Evolutionary conservation across 1,140 invertebrate species (phyloP).

Genomic region (Drosophila bocki): DNA sequence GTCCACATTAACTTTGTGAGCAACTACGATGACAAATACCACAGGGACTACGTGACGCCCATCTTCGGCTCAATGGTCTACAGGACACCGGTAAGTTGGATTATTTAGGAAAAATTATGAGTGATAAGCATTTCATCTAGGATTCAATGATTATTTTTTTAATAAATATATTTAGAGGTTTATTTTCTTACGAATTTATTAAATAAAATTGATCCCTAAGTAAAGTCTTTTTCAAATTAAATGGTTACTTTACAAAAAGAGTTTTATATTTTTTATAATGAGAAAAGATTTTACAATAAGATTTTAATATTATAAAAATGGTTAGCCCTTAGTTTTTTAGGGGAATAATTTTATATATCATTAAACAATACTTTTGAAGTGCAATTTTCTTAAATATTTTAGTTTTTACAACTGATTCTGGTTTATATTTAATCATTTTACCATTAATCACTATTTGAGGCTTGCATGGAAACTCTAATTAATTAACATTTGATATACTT

Average conservation of each 20-base stretch:
- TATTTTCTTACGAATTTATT: background rate
- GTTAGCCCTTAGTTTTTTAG: background rate
- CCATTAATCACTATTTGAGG: background rate
- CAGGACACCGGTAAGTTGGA: constrained; percentile 86
- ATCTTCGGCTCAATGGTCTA: constrained; percentile 98
- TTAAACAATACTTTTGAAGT: background rate
- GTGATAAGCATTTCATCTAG: background rate
- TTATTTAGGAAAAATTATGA: no score
- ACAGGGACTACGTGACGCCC: constrained; percentile 94
- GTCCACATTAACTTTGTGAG: constrained; percentile 91
- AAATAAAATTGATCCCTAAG: no score
- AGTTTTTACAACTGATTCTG: background rate
- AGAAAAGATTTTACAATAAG: background rate
- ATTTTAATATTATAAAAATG: background rate
- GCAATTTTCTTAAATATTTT: background rate
- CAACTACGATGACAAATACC: constrained; percentile 92
- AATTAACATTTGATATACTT: constrained; percentile 10
- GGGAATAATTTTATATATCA: background rate
- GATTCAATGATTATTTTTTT: background rate
- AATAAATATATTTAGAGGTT: background rate
- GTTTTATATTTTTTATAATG: background rate
- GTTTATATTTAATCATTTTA: background rate
- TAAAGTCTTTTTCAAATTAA: no score
- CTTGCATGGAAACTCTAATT: constrained; percentile 1
- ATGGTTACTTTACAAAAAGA: constrained; percentile 27